Base-by-base conservation (phyloP, 2,888 invertebrate genomes). In the Drosophila koepferae region DNA sequence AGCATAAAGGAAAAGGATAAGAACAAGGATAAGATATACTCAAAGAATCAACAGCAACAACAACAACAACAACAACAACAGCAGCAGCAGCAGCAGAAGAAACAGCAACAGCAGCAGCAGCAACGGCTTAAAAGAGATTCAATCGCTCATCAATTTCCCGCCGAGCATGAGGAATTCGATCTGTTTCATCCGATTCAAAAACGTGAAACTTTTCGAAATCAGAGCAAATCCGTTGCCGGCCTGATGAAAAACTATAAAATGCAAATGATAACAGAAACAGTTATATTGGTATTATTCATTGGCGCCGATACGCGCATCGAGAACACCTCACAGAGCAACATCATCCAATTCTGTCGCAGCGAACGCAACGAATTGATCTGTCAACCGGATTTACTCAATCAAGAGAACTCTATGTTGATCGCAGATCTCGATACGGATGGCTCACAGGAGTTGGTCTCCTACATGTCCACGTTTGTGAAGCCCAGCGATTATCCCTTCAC, bases 251-350 rank as follows among this genome's bases (percentile, higher is more conserved):
- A 86, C 72, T 92, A 91, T 51, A 93, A 92, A 69, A 92, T 93
- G 77, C 94, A 95, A 91, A 94, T 94, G 83, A 94, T 96, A 67
- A 95, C 95, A 1, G 97, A 97, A 91, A 94, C 95, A 38, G 96
- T 97, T 44, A 95, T 96, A n/a, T 93, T 97, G 58, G 95, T 97
- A n/a, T 95, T 96, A 18, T 96, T 97, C 91, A 96, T 97, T 91
- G 95, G 95, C 68, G 94, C 95, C 10, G 95, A 96, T 88, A 95
- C 95, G 0, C 96, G 96, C 84, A 95, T 95, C 81, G 96, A 96
- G 56, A 97, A 97, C 92, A 96, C 96, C 1, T 97, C 96, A 89
- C 96, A 96, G 89, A 96, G 95, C n/a, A 96, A 96, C 80, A 95
- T 97, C 55, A 94, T 95, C 2, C 97, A 97, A 91, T 94, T 97